Percentiles rank a stretch among this genome's conserved stretches.
Evolutionary conservation across 1,140 invertebrate genomes (phyloP).

Genomic region (Drosophila grimshawi): DNA sequence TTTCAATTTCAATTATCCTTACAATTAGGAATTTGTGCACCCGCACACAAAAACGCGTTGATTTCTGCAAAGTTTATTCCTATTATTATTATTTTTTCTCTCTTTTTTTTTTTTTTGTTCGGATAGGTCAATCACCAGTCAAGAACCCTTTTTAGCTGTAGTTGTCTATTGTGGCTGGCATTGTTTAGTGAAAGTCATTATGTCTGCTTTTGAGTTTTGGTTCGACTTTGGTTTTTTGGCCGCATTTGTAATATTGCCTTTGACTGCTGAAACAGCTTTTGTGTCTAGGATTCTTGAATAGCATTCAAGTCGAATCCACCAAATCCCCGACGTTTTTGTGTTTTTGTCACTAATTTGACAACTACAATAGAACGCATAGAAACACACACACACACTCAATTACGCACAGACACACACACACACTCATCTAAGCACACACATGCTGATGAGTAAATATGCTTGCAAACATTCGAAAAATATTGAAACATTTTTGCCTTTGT

Average conservation of each 20-base stretch:
- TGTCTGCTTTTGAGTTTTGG: slow-evolving; percentile 29
- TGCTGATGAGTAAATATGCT: slow-evolving; percentile 8
- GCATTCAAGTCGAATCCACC: slow-evolving; percentile 23
- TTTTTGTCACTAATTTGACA: slow-evolving; percentile 50
- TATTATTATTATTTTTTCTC: neutral
- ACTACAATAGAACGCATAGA: slow-evolving; percentile 30
- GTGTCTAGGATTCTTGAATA: slow-evolving; percentile 36
- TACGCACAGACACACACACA: slow-evolving; percentile 10
- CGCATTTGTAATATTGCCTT: slow-evolving; percentile 66
- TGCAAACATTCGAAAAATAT: slow-evolving; percentile 50
- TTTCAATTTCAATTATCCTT: slow-evolving; percentile 25
- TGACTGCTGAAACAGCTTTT: slow-evolving; percentile 62
- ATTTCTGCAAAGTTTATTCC: slow-evolving; percentile 16
- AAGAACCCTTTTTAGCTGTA: slow-evolving; percentile 56
- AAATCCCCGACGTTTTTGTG: slow-evolving; percentile 20
- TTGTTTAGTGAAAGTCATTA: slow-evolving; percentile 19
- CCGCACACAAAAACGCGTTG: slow-evolving; percentile 48
- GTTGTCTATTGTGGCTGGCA: slow-evolving; percentile 43
- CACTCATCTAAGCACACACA: neutral
- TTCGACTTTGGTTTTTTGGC: slow-evolving; percentile 45
- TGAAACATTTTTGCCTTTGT: slow-evolving; percentile 54
- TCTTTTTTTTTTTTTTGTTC: slow-evolving; percentile 3
- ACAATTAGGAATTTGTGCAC: slow-evolving; percentile 34
- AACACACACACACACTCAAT: neutral
- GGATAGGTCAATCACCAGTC: slow-evolving; percentile 68